Evolutionary conservation across 2,797 vertebrate genomes (phyloP), one percentile per base, ranked within the genome.

Genomic region (Eutrigla gurnardus): DNA sequence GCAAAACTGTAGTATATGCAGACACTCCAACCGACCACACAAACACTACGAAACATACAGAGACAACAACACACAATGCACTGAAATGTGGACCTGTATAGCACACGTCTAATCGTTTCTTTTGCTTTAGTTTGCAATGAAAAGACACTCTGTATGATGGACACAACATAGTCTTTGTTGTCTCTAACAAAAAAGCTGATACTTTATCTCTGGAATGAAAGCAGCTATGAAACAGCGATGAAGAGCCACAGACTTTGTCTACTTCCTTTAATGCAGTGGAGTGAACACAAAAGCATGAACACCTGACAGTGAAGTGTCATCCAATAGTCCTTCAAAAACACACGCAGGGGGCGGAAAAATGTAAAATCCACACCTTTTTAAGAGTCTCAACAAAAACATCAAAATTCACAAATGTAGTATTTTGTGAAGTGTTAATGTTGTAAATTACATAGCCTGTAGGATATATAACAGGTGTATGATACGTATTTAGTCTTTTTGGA

Each of bases 1-100:
- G 84, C 66, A 60, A 68, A 66, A 76, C 64, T 73, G 45, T 64
- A 62, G 55, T 50, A 50, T 36, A 59, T 71, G 33, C 39, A 73
- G 15, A 63, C 55, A 68, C 59, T 65, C 40, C 58, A 65, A 64
- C 55, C 71, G 8, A 71, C 37, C 45, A 61, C 64, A 62, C 45
- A 77, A 78, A 59, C 58, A 73, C 7, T 15, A 7, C 17, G 60
- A 15, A 15, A 7, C 47, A 59, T n/a, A 36, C n/a, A 78, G 10
- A 57, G 17, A 49, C 47, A 52, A 12, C 14, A 11, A 13, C 17
- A 14, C 33, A 55, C 14, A 61, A 63, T 15, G 17, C 7, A 33
- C 18, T 25, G 25, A 25, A 8, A 49, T 5, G 6, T 39, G 37
- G 3, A 54, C n/a, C 13, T 6, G 11, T 13, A 2, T 45, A 45